Conservation (phyloP, 2,797 vertebrate genomes). For the Bradypodion ventrale region DNA sequence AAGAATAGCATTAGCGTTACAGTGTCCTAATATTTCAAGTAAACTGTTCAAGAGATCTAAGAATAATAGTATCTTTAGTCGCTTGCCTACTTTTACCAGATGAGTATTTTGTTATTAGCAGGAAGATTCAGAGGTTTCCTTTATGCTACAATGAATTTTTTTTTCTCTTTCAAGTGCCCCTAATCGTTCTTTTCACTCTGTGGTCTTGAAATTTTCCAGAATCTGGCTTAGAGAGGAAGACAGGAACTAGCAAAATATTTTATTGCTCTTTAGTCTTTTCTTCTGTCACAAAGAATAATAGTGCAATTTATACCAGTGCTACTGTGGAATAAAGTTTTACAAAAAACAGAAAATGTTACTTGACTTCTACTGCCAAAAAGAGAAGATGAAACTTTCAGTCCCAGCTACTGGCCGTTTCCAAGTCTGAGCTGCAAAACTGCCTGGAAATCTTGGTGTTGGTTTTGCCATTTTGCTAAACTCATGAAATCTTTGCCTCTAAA, state of each 20-base stretch:
- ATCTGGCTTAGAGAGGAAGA: slow-evolving; percentile 27
- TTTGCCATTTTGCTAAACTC: neutral
- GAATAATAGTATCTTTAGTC: neutral
- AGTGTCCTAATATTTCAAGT: neutral
- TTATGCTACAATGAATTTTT: slow-evolving; percentile 4
- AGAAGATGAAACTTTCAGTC: neutral
- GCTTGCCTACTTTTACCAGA: slow-evolving; percentile 34
- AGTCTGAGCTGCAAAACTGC: neutral
- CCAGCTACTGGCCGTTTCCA: neutral
- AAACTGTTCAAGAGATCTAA: neutral
- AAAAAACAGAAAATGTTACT: slow-evolving; percentile 28
- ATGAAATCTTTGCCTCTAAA: neutral
- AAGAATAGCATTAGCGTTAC: neutral
- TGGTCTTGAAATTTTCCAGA: slow-evolving; percentile 27
- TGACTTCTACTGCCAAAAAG: neutral
- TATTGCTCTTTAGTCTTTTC: slow-evolving; percentile 27
- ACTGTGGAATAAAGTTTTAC: slow-evolving; percentile 24
- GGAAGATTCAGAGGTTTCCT: slow-evolving; percentile 5
- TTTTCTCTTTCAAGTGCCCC: neutral
- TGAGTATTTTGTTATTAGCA: slow-evolving; percentile 4
- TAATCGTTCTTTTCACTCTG: slow-evolving; percentile 26
- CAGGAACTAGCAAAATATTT: slow-evolving; percentile 17
- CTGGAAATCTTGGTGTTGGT: neutral
- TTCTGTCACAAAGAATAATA: slow-evolving; percentile 40
- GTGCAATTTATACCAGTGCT: slow-evolving; percentile 22